Percentiles rank a stretch among this genome's conserved stretches.
Conservation (phyloP, 2,888 invertebrate species). For the Apodemia duryi region DNA sequence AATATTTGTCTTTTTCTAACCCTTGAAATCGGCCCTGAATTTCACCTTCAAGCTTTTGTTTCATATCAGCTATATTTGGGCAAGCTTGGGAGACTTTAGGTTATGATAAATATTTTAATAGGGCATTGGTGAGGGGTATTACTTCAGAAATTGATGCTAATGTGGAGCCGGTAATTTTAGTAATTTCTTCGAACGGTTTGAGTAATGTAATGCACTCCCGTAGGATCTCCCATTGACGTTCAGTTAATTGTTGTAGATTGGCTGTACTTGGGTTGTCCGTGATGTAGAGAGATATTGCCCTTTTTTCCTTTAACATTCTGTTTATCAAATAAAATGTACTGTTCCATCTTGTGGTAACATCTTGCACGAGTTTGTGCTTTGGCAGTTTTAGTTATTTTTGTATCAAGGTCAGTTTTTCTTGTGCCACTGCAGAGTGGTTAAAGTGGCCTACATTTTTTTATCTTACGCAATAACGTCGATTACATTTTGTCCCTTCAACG, state of each 20-base stretch:
- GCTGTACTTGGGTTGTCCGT: too few species aligned
- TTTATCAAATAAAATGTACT: too few species aligned
- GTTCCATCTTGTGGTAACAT: not conserved
- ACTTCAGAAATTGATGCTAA: conserved; percentile 8
- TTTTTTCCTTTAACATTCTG: too few species aligned
- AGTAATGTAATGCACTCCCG: conserved; percentile 15
- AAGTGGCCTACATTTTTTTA: too few species aligned
- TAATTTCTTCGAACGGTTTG: conserved; percentile 19
- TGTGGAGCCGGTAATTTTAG: conserved; percentile 19
- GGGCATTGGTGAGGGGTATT: conserved; percentile 19
- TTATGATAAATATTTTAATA: not conserved
- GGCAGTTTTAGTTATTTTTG: too few species aligned
- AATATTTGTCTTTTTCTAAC: too few species aligned
- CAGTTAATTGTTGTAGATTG: not conserved
- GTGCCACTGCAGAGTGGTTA: too few species aligned
- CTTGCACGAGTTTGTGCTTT: too few species aligned
- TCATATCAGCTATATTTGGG: too few species aligned
- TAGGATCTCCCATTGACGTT: conserved; percentile 15
- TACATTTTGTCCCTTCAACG: conserved; percentile 15
- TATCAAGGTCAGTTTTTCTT: not conserved
- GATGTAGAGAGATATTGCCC: not conserved
- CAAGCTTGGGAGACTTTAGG: too few species aligned
- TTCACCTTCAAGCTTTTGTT: too few species aligned
- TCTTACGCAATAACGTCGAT: not conserved
- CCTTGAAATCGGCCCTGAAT: too few species aligned